Evolutionary conservation across 2,888 invertebrate genomes (phyloP).

Genomic region (Dynastes tityus): DNA sequence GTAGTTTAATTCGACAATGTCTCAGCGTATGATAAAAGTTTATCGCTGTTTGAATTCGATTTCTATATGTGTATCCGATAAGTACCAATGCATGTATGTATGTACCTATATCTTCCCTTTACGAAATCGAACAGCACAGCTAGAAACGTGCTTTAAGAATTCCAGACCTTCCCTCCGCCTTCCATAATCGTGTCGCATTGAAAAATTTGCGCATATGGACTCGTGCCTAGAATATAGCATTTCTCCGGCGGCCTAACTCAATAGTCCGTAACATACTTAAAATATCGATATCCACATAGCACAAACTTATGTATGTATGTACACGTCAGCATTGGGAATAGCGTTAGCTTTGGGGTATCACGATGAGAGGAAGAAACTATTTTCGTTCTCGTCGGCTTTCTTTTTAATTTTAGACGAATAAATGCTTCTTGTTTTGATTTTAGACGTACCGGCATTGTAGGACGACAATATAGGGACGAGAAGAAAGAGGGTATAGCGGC

Average conservation of each 20-base stretch:
- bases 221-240: conserved; percentile 59
- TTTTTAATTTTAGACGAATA: conserved; percentile 29
- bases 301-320: background rate
- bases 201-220: conserved; percentile 59
- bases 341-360: background rate
- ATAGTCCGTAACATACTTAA: conserved; percentile 44
- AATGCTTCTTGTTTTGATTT: conserved; percentile 10
- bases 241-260: conserved; percentile 50
- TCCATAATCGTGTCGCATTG: conserved; percentile 55
- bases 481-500: background rate
- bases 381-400: background rate
- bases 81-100: too few species aligned
- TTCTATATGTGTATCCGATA: background rate
- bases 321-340: background rate
- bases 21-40: too few species aligned
- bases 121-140: background rate
- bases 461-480: background rate
- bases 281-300: conserved; percentile 29
- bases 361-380: conserved; percentile 23
- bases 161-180: background rate
- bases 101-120: background rate
- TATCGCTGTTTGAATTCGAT: too few species aligned
- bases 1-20: too few species aligned
- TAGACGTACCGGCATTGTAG: background rate
- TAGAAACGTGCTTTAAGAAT: background rate